Base-by-base conservation (phyloP, 2,888 invertebrate genomes). In the Troides oblongomaculatus region DNA sequence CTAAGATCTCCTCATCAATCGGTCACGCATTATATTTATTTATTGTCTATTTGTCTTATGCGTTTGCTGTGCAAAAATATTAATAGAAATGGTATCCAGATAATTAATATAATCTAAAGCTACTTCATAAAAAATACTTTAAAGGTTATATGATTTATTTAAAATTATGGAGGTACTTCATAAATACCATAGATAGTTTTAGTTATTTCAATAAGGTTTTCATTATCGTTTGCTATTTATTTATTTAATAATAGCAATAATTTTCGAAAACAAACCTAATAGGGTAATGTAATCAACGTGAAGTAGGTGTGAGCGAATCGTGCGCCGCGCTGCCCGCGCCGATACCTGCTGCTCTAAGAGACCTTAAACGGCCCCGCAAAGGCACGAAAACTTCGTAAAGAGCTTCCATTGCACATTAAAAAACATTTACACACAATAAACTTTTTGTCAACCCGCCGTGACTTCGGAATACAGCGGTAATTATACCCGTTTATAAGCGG, bases 381-480 rank as follows among this genome's bases (percentile, higher is more conserved):
- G 66, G 66, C 69, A 70, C 69, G 69, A 64, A 70, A 70, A 70
- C 69, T 70, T 69, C 62, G 60, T 66, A 66, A 66, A 58, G 64
- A 59, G 69, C 23, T 57, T 62, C 62, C 66, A 66, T 70, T 70
- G 50, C 69, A 70, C 66, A 70, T 66, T 70, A 70, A 70, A 62
- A 62, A 59, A 66, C 62, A 70, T 70, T 70, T 66, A 66, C 69
- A 70, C 66, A 70, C 69, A 70, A 70, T 70, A 66, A 63, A 70
- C 62, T 70, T 70, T 70, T 70, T 69, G 69, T 57, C 58, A 23
- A 39, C 36, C n/a, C 53, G 23, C 30, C 65, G 65, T 65, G 64
- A 69, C 36, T 59, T 1, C 23, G 46, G 30, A 8, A 17, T 21
- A 7, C 43, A 7, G 21, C 43, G 17, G 67, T 57, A 46, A 62